Conservation (phyloP, 2,888 invertebrate genomes). For the Patella caerulea region DNA sequence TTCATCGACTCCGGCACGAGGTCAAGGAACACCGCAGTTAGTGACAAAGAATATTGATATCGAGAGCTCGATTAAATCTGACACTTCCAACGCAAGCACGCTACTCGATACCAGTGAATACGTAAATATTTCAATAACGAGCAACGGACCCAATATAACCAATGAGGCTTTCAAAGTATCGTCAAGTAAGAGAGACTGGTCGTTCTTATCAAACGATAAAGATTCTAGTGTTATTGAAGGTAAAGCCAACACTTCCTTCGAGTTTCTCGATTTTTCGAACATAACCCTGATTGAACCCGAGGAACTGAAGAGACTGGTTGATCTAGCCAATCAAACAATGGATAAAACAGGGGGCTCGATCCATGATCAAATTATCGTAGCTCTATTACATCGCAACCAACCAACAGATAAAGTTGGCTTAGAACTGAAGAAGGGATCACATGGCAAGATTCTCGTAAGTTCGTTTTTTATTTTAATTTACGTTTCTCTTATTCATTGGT, state of each 20-base stretch:
- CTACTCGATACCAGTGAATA: neutral
- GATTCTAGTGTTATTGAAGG: constrained; percentile 17
- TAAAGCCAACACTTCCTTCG: constrained; percentile 8
- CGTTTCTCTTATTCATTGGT: neutral
- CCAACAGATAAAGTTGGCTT: constrained; percentile 31
- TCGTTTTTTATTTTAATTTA: neutral
- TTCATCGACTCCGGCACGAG: constrained; percentile 15
- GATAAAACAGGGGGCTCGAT: constrained; percentile 31
- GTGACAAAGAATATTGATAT: neutral
- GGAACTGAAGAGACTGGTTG: constrained; percentile 29
- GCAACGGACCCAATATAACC: constrained; percentile 4
- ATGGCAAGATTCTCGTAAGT: constrained; percentile 33
- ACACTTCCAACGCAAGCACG: neutral
- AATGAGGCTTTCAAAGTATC: constrained; percentile 18
- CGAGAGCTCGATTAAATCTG: constrained; percentile 3
- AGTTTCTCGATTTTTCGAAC: constrained; percentile 5
- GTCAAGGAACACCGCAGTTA: constrained; percentile 16
- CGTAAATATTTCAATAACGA: constrained; percentile 1
- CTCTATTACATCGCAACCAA: constrained; percentile 29
- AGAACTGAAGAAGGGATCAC: constrained; percentile 25
- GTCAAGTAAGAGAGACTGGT: constrained; percentile 26
- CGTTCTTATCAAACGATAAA: constrained; percentile 21
- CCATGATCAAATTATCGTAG: constrained; percentile 34
- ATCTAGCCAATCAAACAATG: constrained; percentile 34
- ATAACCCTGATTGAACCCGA: constrained; percentile 24